phyloP scores from a whole-genome alignment of 2,113 vertebrate species.

The Cygnus atratus region DNA sequence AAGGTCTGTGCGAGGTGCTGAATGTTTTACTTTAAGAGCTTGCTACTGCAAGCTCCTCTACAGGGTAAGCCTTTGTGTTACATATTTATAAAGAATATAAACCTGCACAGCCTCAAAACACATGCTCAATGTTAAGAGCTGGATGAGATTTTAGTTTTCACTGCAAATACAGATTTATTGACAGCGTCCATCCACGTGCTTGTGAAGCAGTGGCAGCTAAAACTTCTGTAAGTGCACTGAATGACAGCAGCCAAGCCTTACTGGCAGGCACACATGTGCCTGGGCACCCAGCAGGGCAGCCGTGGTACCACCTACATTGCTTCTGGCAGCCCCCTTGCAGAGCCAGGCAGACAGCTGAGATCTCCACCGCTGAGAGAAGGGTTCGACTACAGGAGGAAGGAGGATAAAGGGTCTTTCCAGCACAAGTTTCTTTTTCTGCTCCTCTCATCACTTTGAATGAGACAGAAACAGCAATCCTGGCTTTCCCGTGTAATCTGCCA shows the following conservation, averaged over 20 bases:
- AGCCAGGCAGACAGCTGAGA: not conserved
- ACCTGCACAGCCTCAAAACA: not conserved
- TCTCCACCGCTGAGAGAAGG: not conserved
- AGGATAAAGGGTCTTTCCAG: not conserved
- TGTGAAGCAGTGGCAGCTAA: not conserved
- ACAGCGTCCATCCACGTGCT: not conserved
- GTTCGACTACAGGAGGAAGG: not conserved
- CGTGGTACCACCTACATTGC: not conserved
- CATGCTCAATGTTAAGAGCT: not conserved
- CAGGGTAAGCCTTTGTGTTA: not conserved
- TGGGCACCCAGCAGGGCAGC: not conserved
- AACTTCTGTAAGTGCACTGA: not conserved
- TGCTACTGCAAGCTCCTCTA: not conserved
- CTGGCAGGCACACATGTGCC: not conserved
- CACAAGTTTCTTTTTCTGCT: not conserved
- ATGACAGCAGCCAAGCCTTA: not conserved
- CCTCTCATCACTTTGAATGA: not conserved
- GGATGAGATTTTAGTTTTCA: not conserved
- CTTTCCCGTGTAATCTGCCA: not conserved
- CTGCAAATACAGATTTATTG: not conserved
- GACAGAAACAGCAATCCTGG: not conserved
- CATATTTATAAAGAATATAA: fast-evolving
- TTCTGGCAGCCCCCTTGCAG: not conserved
- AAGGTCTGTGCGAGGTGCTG: not conserved
- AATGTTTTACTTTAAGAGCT: not conserved